Percentiles rank a stretch among this genome's conserved stretches.
These are phyloP conservation scores for Chaetodon auriga DNA, from an alignment of 2,113 vertebrate genomes.

Conservation along the genomic window DNA sequence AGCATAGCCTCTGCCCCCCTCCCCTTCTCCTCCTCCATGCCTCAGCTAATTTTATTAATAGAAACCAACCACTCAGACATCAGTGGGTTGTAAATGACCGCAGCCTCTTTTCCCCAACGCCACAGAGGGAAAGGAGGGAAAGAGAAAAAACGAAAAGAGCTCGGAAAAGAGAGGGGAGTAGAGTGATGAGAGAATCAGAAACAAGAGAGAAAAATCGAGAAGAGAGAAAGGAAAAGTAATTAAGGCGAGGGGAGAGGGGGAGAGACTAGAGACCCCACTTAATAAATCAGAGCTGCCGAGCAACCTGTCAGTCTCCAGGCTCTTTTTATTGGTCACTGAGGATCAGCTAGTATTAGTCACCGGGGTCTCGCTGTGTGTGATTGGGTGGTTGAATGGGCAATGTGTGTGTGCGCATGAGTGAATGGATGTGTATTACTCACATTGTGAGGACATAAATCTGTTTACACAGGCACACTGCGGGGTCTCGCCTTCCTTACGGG, in stretches of 20 bases:
- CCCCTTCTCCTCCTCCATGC: not conserved
- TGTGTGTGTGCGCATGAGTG: not conserved
- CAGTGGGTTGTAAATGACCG: constrained; percentile 57
- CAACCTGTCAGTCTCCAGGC: constrained; percentile 76
- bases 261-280: constrained; percentile 62
- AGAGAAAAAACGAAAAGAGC: not conserved
- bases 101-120: not conserved
- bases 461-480: too few relatives aligned
- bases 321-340: constrained; percentile 81
- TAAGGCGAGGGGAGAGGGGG: constrained; percentile 58
- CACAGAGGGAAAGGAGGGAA: not conserved
- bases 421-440: not conserved
- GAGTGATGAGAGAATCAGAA: constrained; percentile 24
- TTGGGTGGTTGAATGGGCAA: constrained; percentile 50
- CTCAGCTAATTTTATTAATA: constrained; percentile 68
- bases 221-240: constrained; percentile 65
- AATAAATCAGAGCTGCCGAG: constrained; percentile 77
- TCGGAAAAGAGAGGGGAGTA: not conserved
- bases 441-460: too few relatives aligned
- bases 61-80: constrained; percentile 56
- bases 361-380: constrained; percentile 57
- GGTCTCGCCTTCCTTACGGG: too few relatives aligned
- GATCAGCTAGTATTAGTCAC: constrained; percentile 80
- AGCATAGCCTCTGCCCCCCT: not conserved
- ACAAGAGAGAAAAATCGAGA: constrained; percentile 13